Evolutionary conservation across 2,113 vertebrate species (phyloP), one percentile per base, ranked within the genome.

Genomic region (Vombatus ursinus): DNA sequence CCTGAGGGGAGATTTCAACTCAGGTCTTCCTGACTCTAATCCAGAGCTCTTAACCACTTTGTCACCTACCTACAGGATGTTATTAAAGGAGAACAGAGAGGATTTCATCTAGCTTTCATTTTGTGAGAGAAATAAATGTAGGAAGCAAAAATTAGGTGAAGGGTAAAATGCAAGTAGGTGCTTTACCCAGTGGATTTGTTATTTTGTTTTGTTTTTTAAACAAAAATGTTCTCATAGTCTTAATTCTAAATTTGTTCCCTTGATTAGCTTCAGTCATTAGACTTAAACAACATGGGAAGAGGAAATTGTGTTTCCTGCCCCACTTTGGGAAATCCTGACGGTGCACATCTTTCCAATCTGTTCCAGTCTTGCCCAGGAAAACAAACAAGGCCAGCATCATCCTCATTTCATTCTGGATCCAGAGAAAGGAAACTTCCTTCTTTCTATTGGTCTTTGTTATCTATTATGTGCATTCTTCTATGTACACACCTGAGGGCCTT

Each of bases 401-500:
- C 25, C 0, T 94, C 10, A 92, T 24, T 90, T 52, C 37, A 23
- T 48, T 22, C 89, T 44, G 91, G 90, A 96, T 57, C 11, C 11
- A 92, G 26, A 93, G 8, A n/a, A 84, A 50, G 50, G 28, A 25
- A 3, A 50, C 0, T 94, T 89, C 47, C 24, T 92, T 94, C 48
- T 44, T 16, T 44, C 16, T n/a, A 44, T 84, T 44, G 16, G 19
- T 84, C 7, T 57, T 95, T 94, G 19, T 6, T 0, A 16, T 2
- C 22, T 50, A 48, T 37, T 91, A 0, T 92, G 2, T 90, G 61
- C 89, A 24, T 90, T 90, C 49, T 24, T 22, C 49, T 11, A 90
- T 90, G 25, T 50, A 91, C 96, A 94, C 98, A 99, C 99, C 92
- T 99, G 99, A 50, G 99, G 99, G 24, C 99, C 99, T 93, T 99